phyloP scores from a whole-genome alignment of 2,113 vertebrate genomes.

The Pelecanoides urinatrix region DNA sequence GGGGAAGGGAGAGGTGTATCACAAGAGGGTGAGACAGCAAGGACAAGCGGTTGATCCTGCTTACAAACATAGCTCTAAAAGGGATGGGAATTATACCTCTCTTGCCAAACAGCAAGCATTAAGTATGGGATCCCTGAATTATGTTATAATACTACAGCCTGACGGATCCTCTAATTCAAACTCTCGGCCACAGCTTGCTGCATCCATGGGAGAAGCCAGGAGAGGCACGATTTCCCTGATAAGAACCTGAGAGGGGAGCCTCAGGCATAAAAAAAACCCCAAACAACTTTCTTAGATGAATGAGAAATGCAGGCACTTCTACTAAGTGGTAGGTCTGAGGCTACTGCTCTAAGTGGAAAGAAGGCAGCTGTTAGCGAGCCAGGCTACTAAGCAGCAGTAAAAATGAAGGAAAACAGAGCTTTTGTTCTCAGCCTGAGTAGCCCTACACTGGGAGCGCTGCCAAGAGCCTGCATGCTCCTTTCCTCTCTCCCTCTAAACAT shows the following conservation, averaged over 20 bases:
- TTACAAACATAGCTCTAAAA: background rate
- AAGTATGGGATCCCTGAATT: background rate
- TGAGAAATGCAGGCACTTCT: background rate
- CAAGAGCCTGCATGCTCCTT: background rate
- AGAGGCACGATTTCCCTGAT: background rate
- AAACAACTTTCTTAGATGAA: background rate
- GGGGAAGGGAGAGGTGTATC: background rate
- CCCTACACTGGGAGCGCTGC: background rate
- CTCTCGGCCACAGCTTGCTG: background rate
- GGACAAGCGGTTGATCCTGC: accelerated
- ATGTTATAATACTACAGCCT: background rate
- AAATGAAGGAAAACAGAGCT: conserved; percentile 27
- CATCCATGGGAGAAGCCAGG: background rate
- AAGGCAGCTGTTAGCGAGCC: background rate
- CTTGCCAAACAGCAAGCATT: background rate
- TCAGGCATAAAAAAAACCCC: background rate
- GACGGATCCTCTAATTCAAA: background rate
- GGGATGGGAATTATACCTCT: background rate
- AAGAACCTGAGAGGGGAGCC: background rate
- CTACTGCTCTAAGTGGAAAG: background rate
- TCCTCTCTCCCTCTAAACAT: background rate
- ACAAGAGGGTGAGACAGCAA: no score
- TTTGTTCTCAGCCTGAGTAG: background rate
- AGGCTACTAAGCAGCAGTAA: background rate
- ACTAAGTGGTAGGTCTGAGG: background rate